Evolutionary conservation across 2,113 vertebrate genomes (phyloP).

Genomic region (Oxyruncus cristatus): DNA sequence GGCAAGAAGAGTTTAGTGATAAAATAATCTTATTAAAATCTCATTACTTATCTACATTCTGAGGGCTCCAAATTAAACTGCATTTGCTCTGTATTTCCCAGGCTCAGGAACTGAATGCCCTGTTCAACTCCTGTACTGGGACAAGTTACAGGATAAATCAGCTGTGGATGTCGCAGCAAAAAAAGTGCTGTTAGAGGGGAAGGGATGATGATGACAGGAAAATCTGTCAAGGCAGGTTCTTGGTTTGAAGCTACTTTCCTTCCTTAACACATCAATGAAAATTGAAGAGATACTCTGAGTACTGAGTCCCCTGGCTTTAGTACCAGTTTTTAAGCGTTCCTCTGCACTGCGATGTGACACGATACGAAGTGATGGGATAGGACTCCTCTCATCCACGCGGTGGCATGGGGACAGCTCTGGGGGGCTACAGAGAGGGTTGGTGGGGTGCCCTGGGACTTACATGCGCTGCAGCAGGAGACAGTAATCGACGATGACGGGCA

Average conservation of each 20-base stretch:
- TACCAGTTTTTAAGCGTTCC: neutral
- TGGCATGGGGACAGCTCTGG: neutral
- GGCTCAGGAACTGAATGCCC: neutral
- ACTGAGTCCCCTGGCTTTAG: neutral
- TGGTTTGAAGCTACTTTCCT: neutral
- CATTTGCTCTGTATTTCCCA: neutral
- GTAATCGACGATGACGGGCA: constrained; percentile 93
- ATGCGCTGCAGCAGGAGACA: constrained; percentile 88
- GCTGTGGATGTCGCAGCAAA: neutral
- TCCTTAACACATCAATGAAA: neutral
- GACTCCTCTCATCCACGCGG: neutral
- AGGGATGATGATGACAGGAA: neutral
- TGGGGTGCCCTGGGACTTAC: constrained; percentile 75
- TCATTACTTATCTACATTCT: neutral
- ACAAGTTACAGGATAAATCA: neutral
- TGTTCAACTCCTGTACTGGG: neutral
- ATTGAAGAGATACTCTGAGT: neutral
- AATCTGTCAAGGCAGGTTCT: neutral
- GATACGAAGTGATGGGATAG: neutral
- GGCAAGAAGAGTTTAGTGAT: neutral
- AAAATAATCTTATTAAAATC: neutral
- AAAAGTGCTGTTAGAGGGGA: neutral
- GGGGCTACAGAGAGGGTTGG: neutral
- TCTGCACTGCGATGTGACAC: neutral
- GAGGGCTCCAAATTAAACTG: neutral